These are phyloP conservation scores for Lithosia quadra DNA, from an alignment of 2,888 invertebrate species.

Conservation along the genomic window DNA sequence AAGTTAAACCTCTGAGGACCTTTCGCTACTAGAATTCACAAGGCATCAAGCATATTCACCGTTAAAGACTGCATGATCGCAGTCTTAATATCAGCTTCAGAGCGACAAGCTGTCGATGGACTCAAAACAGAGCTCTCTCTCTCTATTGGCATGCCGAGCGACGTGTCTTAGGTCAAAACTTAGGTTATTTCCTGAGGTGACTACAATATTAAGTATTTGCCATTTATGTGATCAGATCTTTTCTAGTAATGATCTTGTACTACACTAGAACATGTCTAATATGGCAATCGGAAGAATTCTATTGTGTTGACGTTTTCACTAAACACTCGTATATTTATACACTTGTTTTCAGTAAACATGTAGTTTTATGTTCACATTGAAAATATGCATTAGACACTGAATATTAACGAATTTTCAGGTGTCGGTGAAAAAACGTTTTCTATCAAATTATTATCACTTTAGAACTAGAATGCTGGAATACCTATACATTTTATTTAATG, in stretches of 20 bases:
- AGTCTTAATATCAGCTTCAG: slow-evolving; percentile 50
- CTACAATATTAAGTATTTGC: slow-evolving; percentile 59
- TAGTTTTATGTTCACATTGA: too few species aligned
- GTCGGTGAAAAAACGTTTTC: neutral
- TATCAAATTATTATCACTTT: too few species aligned
- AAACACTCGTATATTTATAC: too few species aligned
- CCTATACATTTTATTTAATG: too few species aligned
- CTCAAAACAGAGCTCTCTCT: slow-evolving; percentile 39
- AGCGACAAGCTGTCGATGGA: slow-evolving; percentile 62
- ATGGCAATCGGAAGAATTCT: too few species aligned
- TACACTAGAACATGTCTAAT: neutral
- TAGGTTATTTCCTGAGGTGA: slow-evolving; percentile 45
- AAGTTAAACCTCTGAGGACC: too few species aligned
- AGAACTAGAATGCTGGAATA: too few species aligned
- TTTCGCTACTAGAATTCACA: neutral
- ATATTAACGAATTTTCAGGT: neutral
- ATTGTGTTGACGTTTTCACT: too few species aligned
- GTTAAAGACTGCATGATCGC: slow-evolving; percentile 66
- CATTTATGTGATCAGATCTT: slow-evolving; percentile 54
- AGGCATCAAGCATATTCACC: slow-evolving; percentile 78
- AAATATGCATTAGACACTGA: too few species aligned
- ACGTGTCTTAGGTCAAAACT: slow-evolving; percentile 39
- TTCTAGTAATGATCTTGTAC: slow-evolving; percentile 44
- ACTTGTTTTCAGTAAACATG: neutral
- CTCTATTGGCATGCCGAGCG: slow-evolving; percentile 48